Conservation (phyloP, 2,113 vertebrate genomes). For the Bos indicus region DNA sequence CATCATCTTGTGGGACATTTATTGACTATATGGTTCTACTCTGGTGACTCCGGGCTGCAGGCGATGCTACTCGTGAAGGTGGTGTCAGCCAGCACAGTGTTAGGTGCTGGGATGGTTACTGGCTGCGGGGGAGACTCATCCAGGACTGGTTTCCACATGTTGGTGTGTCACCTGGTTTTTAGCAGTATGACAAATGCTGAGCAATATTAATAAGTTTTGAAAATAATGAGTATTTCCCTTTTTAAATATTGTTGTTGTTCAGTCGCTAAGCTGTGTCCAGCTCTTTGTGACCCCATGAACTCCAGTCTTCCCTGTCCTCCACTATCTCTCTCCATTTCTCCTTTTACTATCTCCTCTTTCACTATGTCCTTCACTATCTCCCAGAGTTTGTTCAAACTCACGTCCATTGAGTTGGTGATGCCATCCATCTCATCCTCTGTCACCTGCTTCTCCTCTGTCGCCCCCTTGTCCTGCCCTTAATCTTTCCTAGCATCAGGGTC, state of each 20-base stretch:
- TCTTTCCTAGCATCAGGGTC: not conserved
- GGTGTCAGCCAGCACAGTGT: not conserved
- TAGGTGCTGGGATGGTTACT: not conserved
- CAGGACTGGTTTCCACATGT: not conserved
- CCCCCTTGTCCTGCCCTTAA: not conserved
- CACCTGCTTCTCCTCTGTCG: not conserved
- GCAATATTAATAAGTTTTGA: not conserved
- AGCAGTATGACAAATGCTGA: not conserved
- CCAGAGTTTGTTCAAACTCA: not conserved
- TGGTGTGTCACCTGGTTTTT: not conserved
- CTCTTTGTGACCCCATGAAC: not conserved
- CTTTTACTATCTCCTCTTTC: not conserved
- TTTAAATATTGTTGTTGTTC: not conserved
- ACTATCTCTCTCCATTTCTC: no score
- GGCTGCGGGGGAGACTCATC: not conserved
- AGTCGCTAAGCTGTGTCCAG: not conserved
- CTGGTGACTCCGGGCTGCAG: not conserved
- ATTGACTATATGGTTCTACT: not conserved
- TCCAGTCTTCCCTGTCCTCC: no score
- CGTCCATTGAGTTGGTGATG: accelerated
- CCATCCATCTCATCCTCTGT: not conserved
- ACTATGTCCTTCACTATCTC: not conserved
- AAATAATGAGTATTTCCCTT: not conserved
- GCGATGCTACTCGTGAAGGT: not conserved
- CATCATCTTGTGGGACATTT: not conserved